A percentile compares a stretch with the other conserved stretches of the same genome.
These are phyloP conservation scores for Abrostola triplasia DNA, from an alignment of 2,888 invertebrate species.

Conservation along the genomic window DNA sequence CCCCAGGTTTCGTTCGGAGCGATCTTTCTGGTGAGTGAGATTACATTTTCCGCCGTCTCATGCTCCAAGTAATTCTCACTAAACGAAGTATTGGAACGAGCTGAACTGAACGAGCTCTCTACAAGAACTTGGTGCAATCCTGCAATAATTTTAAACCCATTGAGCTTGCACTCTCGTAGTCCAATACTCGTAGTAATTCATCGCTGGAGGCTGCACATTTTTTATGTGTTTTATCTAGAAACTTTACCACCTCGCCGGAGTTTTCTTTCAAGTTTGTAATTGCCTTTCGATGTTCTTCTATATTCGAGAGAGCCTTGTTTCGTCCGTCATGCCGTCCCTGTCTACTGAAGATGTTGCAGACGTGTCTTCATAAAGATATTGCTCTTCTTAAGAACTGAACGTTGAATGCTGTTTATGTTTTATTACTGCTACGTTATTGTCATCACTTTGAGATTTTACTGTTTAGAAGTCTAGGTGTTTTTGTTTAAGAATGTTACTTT, in stretches of 20 bases:
- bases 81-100: slow-evolving; percentile 15
- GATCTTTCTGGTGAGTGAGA: slow-evolving; percentile 11
- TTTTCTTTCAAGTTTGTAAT: slow-evolving; percentile 38
- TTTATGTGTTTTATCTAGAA: slow-evolving; percentile 27
- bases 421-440: not conserved
- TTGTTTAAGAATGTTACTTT: no score
- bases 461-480: not conserved
- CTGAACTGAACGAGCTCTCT: slow-evolving; percentile 3
- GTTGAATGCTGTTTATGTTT: not conserved
- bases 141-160: slow-evolving; percentile 36
- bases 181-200: slow-evolving; percentile 14
- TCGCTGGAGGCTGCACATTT: slow-evolving; percentile 21
- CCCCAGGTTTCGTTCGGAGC: not conserved
- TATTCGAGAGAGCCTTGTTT: slow-evolving; percentile 16
- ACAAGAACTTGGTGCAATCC: slow-evolving; percentile 26
- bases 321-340: slow-evolving; percentile 9
- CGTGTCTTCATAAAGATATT: slow-evolving; percentile 12
- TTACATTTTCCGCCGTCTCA: slow-evolving; percentile 6
- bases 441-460: not conserved
- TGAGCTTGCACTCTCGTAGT: slow-evolving; percentile 15
- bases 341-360: slow-evolving; percentile 14
- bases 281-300: slow-evolving; percentile 31
- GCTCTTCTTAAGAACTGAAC: slow-evolving; percentile 5
- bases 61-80: slow-evolving; percentile 2
- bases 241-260: slow-evolving; percentile 32